Percentiles rank a stretch among this genome's conserved stretches.
phyloP scores from a whole-genome alignment of 2,797 vertebrate species.

The Fundulus diaphanus region DNA sequence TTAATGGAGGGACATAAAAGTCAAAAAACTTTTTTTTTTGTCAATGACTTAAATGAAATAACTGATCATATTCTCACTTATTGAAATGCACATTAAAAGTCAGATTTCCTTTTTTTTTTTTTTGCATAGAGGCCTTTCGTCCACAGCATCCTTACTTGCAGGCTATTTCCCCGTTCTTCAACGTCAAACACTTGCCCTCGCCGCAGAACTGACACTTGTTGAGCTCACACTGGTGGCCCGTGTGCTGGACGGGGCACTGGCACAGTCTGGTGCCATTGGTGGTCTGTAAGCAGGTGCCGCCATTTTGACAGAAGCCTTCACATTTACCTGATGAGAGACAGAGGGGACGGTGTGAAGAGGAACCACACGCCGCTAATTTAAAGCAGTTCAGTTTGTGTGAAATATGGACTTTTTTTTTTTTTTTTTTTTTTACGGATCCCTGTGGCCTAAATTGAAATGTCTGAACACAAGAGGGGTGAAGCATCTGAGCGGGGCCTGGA shows the following conservation, averaged over 20 bases:
- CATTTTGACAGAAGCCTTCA: conserved; percentile 88
- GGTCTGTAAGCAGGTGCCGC: conserved; percentile 87
- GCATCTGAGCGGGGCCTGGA: too few relatives aligned
- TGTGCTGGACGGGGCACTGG: conserved; percentile 82
- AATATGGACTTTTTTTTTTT: neutral
- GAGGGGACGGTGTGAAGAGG: neutral
- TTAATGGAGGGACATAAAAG: neutral
- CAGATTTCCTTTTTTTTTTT: neutral
- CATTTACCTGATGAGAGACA: conserved; percentile 81
- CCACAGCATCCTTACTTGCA: conserved; percentile 84
- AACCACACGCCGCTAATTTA: neutral
- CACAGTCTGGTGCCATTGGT: conserved; percentile 85
- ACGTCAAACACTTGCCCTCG: conserved; percentile 81
- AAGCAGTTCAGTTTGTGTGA: neutral
- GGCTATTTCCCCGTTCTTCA: conserved; percentile 82
- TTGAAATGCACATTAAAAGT: too few relatives aligned
- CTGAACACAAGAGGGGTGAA: neutral
- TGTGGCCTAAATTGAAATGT: neutral
- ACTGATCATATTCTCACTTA: too few relatives aligned
- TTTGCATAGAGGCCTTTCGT: neutral
- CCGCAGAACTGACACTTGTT: conserved; percentile 89
- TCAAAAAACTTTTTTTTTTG: conserved; percentile 6
- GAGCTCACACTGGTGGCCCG: conserved; percentile 86
- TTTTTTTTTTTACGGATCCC: too few relatives aligned
- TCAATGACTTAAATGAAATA: neutral